Evolutionary conservation across 2,797 vertebrate species (phyloP), one percentile per base, ranked within the genome.

Genomic region (Enteromius thamalakanensis): DNA sequence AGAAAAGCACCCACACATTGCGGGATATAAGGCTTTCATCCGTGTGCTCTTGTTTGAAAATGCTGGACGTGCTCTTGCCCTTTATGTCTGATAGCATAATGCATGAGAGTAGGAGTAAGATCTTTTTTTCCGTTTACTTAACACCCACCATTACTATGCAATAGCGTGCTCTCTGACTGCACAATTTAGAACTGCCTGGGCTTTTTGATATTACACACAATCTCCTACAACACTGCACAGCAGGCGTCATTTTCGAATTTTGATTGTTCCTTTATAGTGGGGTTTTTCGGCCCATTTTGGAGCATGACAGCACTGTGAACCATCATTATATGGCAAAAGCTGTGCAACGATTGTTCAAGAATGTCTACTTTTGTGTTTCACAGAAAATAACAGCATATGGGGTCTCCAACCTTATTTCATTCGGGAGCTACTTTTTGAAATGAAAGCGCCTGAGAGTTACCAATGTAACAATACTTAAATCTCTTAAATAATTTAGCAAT

Each of bases 1-100:
- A 29, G 37, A 2, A 42, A 10, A 21, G 37, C 23, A 32, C 19
- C 23, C 79, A 72, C 53, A 72, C 53, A 32, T 40, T 65, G 45
- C 62, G 53, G 12, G 8, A 23, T 21, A 53, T 47, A 12, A 62
- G 42, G 69, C 55, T 60, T 80, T 60, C 37, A n/a, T 81, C 79
- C 32, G 26, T 64, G 53, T 71, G 58, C 19, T 81, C 69, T 47
- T 40, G 21, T 74, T 32, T 60, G 19, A 65, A 72, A 29, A 64
- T 26, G 40, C 26, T 64, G 58, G 40, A 64, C 2, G 34, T 58
- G n/a, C 65, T 70, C 37, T 58, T 80, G 49, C 9, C n/a, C 32
- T 78, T 58, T 80, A 40, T 71, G 40, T 70, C n/a, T 70, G 17
- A 80, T 42, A 58, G 42, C 69, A 64, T 81, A 65, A 65, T 51